Conservation (phyloP, 2,113 vertebrate genomes). For the Prunella fulvescens region DNA sequence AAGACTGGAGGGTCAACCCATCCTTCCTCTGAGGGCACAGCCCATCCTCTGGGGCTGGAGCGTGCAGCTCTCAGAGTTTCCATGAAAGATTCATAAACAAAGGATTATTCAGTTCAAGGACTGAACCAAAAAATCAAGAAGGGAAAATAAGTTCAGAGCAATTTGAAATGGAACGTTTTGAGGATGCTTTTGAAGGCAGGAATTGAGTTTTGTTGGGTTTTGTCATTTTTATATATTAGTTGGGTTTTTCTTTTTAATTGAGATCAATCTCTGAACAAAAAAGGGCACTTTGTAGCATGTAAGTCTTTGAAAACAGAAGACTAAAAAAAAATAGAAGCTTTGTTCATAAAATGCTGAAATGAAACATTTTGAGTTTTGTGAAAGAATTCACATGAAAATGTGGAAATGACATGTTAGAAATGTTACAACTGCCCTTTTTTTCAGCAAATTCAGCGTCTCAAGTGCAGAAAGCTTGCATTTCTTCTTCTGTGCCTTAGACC, state of each 20-base stretch:
- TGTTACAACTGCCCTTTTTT: neutral
- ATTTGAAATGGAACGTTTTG: neutral
- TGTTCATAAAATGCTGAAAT: conserved; percentile 37
- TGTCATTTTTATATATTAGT: conserved; percentile 30
- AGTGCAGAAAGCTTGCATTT: neutral
- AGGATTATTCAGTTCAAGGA: conserved; percentile 6
- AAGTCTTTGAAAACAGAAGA: conserved; percentile 33
- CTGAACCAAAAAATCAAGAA: neutral
- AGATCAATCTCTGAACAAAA: conserved; percentile 45
- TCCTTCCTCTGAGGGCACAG: neutral
- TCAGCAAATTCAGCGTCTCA: neutral
- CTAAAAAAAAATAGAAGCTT: neutral
- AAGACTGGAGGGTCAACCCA: neutral
- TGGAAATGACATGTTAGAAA: neutral
- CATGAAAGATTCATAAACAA: neutral
- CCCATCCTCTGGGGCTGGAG: neutral
- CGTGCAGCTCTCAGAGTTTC: neutral
- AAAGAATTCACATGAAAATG: neutral
- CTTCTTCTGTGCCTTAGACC: neutral
- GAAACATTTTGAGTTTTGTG: conserved; percentile 7
- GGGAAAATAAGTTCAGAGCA: conserved; percentile 14
- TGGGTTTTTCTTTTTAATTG: conserved; percentile 33
- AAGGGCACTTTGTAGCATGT: neutral
- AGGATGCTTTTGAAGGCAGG: neutral
- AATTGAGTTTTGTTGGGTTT: neutral